These are phyloP conservation scores for Electrona antarctica DNA, from an alignment of 2,113 vertebrate species.

Conservation along the genomic window DNA sequence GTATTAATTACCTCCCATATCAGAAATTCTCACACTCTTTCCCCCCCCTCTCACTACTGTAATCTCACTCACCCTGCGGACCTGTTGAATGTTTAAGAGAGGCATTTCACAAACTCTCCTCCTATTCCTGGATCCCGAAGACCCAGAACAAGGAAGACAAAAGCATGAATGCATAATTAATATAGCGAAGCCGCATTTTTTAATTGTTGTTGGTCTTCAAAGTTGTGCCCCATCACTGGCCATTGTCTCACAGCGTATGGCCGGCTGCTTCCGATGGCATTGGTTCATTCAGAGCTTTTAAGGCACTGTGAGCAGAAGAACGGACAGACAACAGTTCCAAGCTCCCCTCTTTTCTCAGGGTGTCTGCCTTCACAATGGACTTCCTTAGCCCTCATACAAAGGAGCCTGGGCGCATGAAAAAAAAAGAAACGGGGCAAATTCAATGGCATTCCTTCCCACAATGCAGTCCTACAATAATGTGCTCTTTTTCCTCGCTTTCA, in stretches of 20 bases:
- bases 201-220: slow-evolving; percentile 78
- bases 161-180: slow-evolving; percentile 76
- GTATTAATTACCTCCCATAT: no score
- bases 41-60: slow-evolving; percentile 35
- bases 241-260: slow-evolving; percentile 71
- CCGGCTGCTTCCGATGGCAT: slow-evolving; percentile 75
- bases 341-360: slow-evolving; percentile 77
- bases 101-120: slow-evolving; percentile 26
- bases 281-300: slow-evolving; percentile 69
- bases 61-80: slow-evolving; percentile 45
- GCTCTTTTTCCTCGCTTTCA: slow-evolving; percentile 39
- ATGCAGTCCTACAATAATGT: slow-evolving; percentile 67
- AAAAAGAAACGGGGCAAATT: slow-evolving; percentile 74
- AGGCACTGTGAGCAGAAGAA: slow-evolving; percentile 65
- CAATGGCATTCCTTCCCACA: slow-evolving; percentile 80
- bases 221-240: slow-evolving; percentile 52
- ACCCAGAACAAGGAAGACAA: slow-evolving; percentile 53
- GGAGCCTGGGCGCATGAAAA: slow-evolving; percentile 68
- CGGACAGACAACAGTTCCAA: slow-evolving; percentile 74
- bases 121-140: slow-evolving; percentile 10
- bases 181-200: slow-evolving; percentile 67
- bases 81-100: slow-evolving; percentile 56
- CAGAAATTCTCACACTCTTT: slow-evolving; percentile 14
- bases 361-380: slow-evolving; percentile 79
- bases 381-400: slow-evolving; percentile 78